Evolutionary conservation across 1,140 invertebrate genomes (phyloP).

Genomic region (Hydropsyche tenuis): DNA sequence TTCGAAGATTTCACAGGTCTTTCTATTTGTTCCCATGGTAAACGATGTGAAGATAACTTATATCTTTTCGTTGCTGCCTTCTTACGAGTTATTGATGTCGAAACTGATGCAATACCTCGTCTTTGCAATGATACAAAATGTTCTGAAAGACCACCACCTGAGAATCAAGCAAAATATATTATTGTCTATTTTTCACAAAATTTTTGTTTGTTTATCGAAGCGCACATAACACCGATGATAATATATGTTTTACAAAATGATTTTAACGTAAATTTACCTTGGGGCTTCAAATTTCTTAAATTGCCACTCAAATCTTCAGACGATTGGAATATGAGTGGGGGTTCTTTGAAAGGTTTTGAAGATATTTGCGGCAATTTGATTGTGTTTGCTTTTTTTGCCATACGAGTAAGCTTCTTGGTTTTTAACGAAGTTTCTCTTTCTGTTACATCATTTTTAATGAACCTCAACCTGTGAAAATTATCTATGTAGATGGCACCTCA

Average conservation of each 20-base stretch:
- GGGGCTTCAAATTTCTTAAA: conserved; percentile 52
- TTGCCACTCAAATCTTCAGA: conserved; percentile 55
- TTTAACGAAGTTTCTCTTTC: conserved; percentile 13
- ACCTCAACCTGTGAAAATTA: conserved; percentile 37
- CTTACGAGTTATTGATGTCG: conserved; percentile 18
- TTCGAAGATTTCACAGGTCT: conserved; percentile 40
- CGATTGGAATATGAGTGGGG: conserved; percentile 54
- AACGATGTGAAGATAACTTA: conserved; percentile 41
- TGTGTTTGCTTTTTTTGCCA: conserved; percentile 4
- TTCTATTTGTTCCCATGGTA: conserved; percentile 46
- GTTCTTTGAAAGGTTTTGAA: conserved; percentile 51
- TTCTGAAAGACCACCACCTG: conserved; percentile 43
- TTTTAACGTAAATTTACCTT: conserved; percentile 33
- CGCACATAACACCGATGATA: neutral
- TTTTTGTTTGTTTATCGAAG: too few species aligned
- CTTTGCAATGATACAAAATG: conserved; percentile 42
- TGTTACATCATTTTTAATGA: conserved; percentile 30
- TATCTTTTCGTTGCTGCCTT: conserved; percentile 41
- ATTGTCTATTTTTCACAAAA: too few species aligned
- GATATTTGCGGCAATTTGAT: conserved; percentile 54
- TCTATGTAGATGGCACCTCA: neutral
- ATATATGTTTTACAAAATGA: neutral
- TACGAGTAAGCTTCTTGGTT: neutral
- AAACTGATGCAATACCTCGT: conserved; percentile 42
- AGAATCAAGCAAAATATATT: too few species aligned